Conservation (phyloP, 2,888 invertebrate genomes). For the Euclidia mi region DNA sequence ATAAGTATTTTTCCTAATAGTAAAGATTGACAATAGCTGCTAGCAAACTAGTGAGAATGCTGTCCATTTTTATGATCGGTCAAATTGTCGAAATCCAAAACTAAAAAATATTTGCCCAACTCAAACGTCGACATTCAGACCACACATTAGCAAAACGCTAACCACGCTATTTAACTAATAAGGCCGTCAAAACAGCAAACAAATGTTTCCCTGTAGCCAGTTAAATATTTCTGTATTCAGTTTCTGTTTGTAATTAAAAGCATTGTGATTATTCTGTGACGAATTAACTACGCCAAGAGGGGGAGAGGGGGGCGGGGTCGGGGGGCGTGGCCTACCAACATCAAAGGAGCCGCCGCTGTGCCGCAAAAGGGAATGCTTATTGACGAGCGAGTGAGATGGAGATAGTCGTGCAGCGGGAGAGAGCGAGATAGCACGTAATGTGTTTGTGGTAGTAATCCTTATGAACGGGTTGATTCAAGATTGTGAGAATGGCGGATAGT, state of each 20-base stretch:
- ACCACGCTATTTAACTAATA: background rate
- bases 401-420: slow-evolving; percentile 6
- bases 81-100: too few relatives aligned
- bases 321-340: slow-evolving; percentile 79
- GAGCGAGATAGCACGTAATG: slow-evolving; percentile 65
- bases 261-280: slow-evolving; percentile 87
- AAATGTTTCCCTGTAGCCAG: slow-evolving; percentile 30
- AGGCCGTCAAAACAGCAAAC: too few relatives aligned
- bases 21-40: too few relatives aligned
- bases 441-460: slow-evolving; percentile 83
- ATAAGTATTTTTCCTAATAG: too few relatives aligned
- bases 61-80: too few relatives aligned
- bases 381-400: slow-evolving; percentile 68
- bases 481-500: slow-evolving; percentile 80
- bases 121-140: too few relatives aligned
- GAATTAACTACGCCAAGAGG: slow-evolving; percentile 79
- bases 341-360: slow-evolving; percentile 84
- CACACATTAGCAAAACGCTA: too few relatives aligned
- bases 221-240: slow-evolving; percentile 64
- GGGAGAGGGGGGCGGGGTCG: slow-evolving; percentile 65
- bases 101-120: too few relatives aligned
- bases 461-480: slow-evolving; percentile 86
- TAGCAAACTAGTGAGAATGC: too few relatives aligned
- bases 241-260: slow-evolving; percentile 85
- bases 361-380: slow-evolving; percentile 78